Conservation (phyloP, 37 sponge, comb jelly and placozoan species). For the Agelas oroides region DNA sequence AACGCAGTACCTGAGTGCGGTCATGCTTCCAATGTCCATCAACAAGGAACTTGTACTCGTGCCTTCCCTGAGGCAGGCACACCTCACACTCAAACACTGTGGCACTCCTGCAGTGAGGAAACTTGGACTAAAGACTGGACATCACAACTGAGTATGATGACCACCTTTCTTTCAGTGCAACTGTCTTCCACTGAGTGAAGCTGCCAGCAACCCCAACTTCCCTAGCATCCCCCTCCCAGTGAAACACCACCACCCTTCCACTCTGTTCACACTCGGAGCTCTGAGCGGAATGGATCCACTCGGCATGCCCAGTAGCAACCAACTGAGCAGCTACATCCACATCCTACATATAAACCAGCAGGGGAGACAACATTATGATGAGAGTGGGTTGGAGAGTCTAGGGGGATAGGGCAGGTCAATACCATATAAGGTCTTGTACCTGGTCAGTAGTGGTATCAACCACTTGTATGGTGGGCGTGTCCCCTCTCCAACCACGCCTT, state of each 20-base stretch:
- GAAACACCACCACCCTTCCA: background rate
- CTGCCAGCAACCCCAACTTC: constrained; percentile 16
- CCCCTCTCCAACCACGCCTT: background rate
- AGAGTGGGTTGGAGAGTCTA: background rate
- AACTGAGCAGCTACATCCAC: constrained; percentile 5
- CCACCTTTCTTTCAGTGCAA: constrained; percentile 8
- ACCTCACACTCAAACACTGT: background rate
- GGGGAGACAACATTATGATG: no score
- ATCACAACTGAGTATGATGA: background rate
- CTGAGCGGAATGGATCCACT: background rate
- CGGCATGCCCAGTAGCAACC: background rate
- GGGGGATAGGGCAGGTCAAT: background rate
- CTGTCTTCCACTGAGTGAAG: constrained; percentile 26
- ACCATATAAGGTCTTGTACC: background rate
- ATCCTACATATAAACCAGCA: background rate
- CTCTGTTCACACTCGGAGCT: background rate
- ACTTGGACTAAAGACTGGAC: background rate
- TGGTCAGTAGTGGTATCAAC: constrained; percentile 15
- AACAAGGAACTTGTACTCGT: constrained; percentile 35
- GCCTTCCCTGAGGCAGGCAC: background rate
- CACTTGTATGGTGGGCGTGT: background rate
- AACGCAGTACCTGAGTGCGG: constrained; percentile 2
- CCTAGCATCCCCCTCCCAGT: background rate
- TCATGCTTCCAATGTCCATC: constrained; percentile 28
- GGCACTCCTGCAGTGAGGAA: background rate